Percentiles rank a stretch among this genome's conserved stretches.
These are phyloP conservation scores for Ceratosolen solmsi DNA, from an alignment of 1,140 invertebrate species.

Conservation along the genomic window DNA sequence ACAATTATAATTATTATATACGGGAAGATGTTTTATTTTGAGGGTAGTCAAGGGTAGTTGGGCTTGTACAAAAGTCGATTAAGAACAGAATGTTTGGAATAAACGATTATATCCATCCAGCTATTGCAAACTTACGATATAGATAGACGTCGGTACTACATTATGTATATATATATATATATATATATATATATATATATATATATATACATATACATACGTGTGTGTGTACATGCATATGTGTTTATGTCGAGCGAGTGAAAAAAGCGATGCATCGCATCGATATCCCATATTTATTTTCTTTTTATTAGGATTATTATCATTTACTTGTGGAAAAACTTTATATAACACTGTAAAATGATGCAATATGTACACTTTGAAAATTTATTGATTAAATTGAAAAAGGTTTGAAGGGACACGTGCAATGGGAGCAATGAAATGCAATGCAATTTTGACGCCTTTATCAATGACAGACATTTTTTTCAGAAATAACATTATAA, in stretches of 20 bases:
- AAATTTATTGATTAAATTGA: slow-evolving; percentile 2
- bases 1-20: slow-evolving; percentile 1
- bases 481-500: neutral
- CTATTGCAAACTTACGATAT: slow-evolving; percentile 36
- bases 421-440: neutral
- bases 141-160: slow-evolving; percentile 42
- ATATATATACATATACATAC: slow-evolving; percentile 40
- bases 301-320: slow-evolving; percentile 1
- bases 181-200: neutral
- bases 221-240: neutral
- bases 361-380: neutral
- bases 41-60: neutral
- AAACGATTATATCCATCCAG: slow-evolving; percentile 22
- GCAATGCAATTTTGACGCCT: neutral
- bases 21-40: slow-evolving; percentile 23
- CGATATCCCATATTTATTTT: slow-evolving; percentile 14
- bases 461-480: slow-evolving; percentile 24
- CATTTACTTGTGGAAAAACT: slow-evolving; percentile 12
- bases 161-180: slow-evolving; percentile 33
- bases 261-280: slow-evolving; percentile 37
- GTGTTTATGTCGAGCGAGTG: slow-evolving; percentile 8
- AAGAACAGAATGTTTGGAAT: slow-evolving; percentile 10
- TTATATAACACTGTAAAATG: slow-evolving; percentile 1
- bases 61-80: slow-evolving; percentile 36
- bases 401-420: slow-evolving; percentile 10